A percentile compares a stretch with the other conserved stretches of the same genome.
Conservation (phyloP, 2,888 invertebrate genomes). For the Rhyacophila evoluta region DNA sequence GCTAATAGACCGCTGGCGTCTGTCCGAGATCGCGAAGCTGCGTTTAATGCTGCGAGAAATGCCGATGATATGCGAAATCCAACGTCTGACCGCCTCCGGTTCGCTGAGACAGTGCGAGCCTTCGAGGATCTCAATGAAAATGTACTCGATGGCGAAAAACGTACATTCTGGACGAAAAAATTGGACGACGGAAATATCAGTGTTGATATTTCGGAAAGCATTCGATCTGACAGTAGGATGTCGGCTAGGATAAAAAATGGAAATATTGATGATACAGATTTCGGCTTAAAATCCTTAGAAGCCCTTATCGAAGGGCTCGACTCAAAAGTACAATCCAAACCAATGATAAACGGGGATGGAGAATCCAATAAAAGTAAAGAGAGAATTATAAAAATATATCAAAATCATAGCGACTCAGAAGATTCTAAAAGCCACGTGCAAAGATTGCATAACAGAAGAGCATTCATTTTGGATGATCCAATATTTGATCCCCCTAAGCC, state of each 20-base stretch:
- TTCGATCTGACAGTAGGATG: neutral
- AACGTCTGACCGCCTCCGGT: conserved; percentile 43
- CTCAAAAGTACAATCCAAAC: neutral
- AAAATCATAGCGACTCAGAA: conserved; percentile 23
- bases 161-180: conserved; percentile 36
- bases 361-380: conserved; percentile 29
- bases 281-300: neutral
- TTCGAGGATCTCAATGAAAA: conserved; percentile 52
- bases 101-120: conserved; percentile 53
- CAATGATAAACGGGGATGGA: conserved; percentile 28
- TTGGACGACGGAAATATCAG: neutral
- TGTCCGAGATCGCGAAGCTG: conserved; percentile 69
- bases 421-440: conserved; percentile 44
- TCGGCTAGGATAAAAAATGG: neutral
- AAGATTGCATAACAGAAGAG: conserved; percentile 41
- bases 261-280: conserved; percentile 13
- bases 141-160: conserved; percentile 37
- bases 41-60: conserved; percentile 54
- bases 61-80: conserved; percentile 36
- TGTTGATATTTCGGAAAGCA: neutral
- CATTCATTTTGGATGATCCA: conserved; percentile 51
- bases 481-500: conserved; percentile 42
- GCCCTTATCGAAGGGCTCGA: neutral
- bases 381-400: conserved; percentile 44
- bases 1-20: conserved; percentile 73